These are phyloP conservation scores for Alouatta palliata DNA, from an alignment of 2,113 vertebrate genomes.

Conservation along the genomic window DNA sequence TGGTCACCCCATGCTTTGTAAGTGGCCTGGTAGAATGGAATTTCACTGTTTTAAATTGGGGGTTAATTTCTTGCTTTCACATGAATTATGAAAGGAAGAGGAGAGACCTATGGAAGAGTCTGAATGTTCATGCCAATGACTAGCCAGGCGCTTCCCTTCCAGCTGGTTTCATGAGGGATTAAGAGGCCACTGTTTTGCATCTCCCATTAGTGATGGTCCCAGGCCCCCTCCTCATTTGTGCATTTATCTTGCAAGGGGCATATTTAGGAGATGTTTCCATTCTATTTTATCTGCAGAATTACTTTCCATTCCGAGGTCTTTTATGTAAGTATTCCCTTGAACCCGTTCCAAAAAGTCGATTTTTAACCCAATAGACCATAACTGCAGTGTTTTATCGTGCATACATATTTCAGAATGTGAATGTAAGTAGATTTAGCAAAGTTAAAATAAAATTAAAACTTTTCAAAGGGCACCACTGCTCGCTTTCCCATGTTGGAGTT, in stretches of 20 bases:
- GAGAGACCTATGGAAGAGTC: neutral
- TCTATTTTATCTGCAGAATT: constrained; percentile 69
- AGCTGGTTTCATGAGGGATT: neutral
- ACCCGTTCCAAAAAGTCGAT: constrained; percentile 69
- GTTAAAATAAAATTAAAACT: constrained; percentile 78
- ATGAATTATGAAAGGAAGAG: neutral
- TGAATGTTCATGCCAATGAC: neutral
- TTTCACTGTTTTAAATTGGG: neutral
- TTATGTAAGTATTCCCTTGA: constrained; percentile 73
- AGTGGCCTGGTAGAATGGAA: neutral
- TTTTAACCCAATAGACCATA: constrained; percentile 75
- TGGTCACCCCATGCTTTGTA: neutral
- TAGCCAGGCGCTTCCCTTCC: neutral
- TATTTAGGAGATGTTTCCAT: constrained; percentile 52
- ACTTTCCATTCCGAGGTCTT: constrained; percentile 61
- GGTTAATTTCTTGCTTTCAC: constrained; percentile 31
- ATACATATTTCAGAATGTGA: constrained; percentile 71
- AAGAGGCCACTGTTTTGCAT: neutral
- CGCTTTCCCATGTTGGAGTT: constrained; percentile 5
- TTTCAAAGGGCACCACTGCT: constrained; percentile 54
- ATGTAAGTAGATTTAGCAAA: constrained; percentile 74
- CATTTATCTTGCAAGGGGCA: constrained; percentile 54
- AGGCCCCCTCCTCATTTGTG: neutral
- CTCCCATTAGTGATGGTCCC: neutral
- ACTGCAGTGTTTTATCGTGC: constrained; percentile 61